Base-by-base conservation (phyloP, 2,888 invertebrate genomes). In the Pristionchus fissidentatus region DNA sequence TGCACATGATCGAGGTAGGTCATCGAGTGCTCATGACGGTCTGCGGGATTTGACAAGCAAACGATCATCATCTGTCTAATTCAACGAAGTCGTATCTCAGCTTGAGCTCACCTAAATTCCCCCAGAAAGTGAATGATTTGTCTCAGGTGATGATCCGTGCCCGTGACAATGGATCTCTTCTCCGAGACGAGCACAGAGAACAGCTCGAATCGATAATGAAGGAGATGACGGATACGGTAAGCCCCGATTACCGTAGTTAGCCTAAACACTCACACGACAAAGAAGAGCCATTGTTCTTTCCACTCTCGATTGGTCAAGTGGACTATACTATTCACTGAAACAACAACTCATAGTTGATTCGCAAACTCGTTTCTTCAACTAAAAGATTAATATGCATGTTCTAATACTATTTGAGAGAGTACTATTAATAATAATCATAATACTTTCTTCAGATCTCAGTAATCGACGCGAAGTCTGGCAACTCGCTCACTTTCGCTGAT, bases 1-100 rank as follows among this genome's bases (percentile, higher is more conserved):
- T 88, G 49, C 85, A 88, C 81, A 88, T 89, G 88, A 85, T 89
- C 55, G 88, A 89, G 84, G 88, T 89, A 35, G 35, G 46, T 3
- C 19, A 26, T 60, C n/a, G 7, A 26, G 29, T n/a, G n/a, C n/a
- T n/a, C n/a, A n/a, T n/a, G n/a, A n/a, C n/a, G n/a, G n/a, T n/a
- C n/a, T n/a, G 49, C 10, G 49, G 49, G 19, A 19, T n/a, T n/a
- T n/a, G n/a, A n/a, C n/a, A n/a, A n/a, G n/a, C n/a, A n/a, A n/a
- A 49, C 49, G 10, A 49, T 49, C 19, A n/a, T n/a, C n/a, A n/a
- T n/a, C n/a, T n/a, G n/a, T n/a, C 1, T 0, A 1, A 1, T 46
- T 29, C 13, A 4, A 5, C n/a, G 8, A 32, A 13, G 3, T 29
- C 32, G 29, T 29, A 3, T 15, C 10, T 13, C n/a, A 43, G 46